Evolutionary conservation across 2,797 vertebrate genomes (phyloP).

Genomic region (Zalophus californianus): DNA sequence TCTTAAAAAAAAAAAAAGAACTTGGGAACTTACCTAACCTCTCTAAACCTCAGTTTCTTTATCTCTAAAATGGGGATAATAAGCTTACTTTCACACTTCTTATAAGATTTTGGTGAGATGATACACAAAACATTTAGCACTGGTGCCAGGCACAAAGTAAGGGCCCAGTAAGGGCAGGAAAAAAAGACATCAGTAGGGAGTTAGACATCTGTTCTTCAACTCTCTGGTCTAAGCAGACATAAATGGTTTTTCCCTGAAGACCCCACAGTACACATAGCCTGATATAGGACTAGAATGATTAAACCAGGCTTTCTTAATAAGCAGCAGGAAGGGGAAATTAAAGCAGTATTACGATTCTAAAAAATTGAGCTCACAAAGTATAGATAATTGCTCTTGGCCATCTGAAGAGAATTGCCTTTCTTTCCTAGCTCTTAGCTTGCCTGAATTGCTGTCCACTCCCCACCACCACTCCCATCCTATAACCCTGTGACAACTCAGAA

Average conservation of each 20-base stretch:
- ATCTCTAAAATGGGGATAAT: conserved; percentile 17
- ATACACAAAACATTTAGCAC: conserved; percentile 24
- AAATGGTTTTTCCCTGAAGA: neutral
- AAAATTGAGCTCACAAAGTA: neutral
- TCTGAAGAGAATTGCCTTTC: conserved; percentile 10
- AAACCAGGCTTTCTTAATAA: conserved; percentile 18
- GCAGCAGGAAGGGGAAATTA: neutral
- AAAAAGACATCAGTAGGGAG: neutral
- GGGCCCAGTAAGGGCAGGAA: neutral
- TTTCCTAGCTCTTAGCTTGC: neutral
- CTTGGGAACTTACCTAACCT: conserved; percentile 2
- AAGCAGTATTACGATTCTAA: conserved; percentile 1
- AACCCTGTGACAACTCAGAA: neutral
- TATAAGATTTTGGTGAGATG: neutral
- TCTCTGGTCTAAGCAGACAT: conserved; percentile 28
- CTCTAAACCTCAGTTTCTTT: neutral
- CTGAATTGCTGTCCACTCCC: neutral
- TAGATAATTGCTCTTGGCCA: neutral
- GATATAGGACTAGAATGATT: neutral
- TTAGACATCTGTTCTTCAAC: neutral
- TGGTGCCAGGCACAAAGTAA: conserved; percentile 18
- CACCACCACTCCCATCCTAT: neutral
- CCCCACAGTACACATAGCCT: neutral
- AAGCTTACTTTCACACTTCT: neutral
- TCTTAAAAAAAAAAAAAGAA: neutral